Evolutionary conservation across 2,888 invertebrate genomes (phyloP).

Genomic region (Hirtodrosophila duncani): DNA sequence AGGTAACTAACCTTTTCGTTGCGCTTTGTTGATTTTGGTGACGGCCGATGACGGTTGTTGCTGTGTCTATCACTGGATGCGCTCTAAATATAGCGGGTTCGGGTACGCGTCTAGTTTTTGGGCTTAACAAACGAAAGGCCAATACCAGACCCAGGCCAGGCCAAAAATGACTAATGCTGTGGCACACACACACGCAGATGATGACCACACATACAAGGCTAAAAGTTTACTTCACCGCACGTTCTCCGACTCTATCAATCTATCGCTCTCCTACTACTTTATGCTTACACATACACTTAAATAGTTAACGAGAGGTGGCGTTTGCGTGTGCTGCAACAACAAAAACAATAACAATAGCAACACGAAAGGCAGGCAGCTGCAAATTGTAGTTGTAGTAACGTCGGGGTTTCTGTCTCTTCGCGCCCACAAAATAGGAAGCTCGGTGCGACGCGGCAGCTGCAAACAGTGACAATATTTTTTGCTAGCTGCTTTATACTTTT

Average conservation of each 20-base stretch:
- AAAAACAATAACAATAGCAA: slow-evolving; percentile 31
- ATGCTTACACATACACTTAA: no score
- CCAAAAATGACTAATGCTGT: slow-evolving; percentile 54
- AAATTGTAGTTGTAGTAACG: slow-evolving; percentile 30
- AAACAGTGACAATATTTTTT: slow-evolving; percentile 15
- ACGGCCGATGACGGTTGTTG: not conserved
- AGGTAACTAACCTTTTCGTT: slow-evolving; percentile 52
- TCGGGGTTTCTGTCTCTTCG: no score
- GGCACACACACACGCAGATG: slow-evolving; percentile 28
- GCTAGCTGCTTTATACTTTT: slow-evolving; percentile 2
- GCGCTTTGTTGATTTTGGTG: slow-evolving; percentile 8
- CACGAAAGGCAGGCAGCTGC: slow-evolving; percentile 51
- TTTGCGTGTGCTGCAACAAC: slow-evolving; percentile 20
- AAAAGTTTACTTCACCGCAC: slow-evolving; percentile 37
- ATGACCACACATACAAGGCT: slow-evolving; percentile 31
- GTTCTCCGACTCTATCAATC: slow-evolving; percentile 12
- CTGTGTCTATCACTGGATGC: slow-evolving; percentile 34
- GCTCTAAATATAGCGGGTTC: slow-evolving; percentile 41
- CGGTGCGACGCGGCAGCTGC: slow-evolving; percentile 12
- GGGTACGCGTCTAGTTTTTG: no score
- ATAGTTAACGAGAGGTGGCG: slow-evolving; percentile 43
- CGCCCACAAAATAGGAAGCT: slow-evolving; percentile 27
- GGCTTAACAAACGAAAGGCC: slow-evolving; percentile 23
- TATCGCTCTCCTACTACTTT: slow-evolving; percentile 8
- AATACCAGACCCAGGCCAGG: slow-evolving; percentile 35